Percentiles rank a stretch among this genome's conserved stretches.
These are phyloP conservation scores for Okapia johnstoni DNA, from an alignment of 2,113 vertebrate genomes.

Conservation along the genomic window DNA sequence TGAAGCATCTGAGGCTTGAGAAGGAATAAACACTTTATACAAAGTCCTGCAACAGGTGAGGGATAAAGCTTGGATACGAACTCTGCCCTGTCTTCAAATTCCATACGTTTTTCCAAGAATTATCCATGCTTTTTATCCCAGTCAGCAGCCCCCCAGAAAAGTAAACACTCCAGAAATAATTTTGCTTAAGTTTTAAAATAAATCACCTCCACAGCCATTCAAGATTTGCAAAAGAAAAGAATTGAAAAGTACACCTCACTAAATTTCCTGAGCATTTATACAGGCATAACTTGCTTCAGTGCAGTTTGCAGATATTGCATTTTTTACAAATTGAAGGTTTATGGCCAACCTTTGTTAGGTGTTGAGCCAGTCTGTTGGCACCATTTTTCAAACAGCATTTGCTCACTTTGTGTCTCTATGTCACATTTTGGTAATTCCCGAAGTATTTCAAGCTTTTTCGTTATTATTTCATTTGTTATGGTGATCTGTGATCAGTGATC, in stretches of 20 bases:
- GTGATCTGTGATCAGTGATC: background rate
- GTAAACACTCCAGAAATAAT: background rate
- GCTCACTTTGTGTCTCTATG: background rate
- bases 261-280: background rate
- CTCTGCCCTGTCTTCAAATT: background rate
- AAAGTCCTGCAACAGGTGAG: background rate
- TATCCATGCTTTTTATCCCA: background rate
- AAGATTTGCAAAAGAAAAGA: slow-evolving; percentile 21
- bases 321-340: background rate
- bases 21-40: background rate
- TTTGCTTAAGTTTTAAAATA: slow-evolving; percentile 8
- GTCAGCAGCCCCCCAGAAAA: background rate
- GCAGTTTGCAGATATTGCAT: background rate
- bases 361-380: background rate
- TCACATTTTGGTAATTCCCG: background rate
- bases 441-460: background rate
- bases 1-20: background rate
- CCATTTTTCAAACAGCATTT: background rate
- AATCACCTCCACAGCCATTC: slow-evolving; percentile 7
- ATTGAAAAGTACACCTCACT: background rate
- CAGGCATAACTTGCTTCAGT: background rate
- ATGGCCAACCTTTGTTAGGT: background rate
- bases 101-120: background rate
- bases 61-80: background rate
- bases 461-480: background rate